Percentiles rank a stretch among this genome's conserved stretches.
Evolutionary conservation across 2,113 vertebrate species (phyloP).

Genomic region (Eretmochelys imbricata): DNA sequence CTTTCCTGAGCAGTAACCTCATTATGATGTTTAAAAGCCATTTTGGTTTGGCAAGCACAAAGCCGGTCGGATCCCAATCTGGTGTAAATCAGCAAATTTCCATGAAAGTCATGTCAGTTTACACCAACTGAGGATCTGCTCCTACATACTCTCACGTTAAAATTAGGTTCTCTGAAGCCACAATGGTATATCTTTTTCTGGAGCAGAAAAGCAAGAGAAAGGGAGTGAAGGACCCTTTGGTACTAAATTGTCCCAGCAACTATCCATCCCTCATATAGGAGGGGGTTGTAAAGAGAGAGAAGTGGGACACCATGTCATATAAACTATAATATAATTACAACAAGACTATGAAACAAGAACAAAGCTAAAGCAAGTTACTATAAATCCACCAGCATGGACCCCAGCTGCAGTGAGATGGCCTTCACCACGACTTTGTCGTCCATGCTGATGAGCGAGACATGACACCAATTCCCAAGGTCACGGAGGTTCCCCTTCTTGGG

Average conservation of each 20-base stretch:
- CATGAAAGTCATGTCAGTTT: not conserved
- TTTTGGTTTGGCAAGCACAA: not conserved
- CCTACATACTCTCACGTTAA: not conserved
- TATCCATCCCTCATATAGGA: not conserved
- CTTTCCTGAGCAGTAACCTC: not conserved
- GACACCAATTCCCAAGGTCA: no score
- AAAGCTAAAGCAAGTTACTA: not conserved
- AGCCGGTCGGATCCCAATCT: not conserved
- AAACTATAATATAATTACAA: conserved; percentile 11
- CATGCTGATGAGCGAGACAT: no score
- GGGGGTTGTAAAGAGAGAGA: not conserved
- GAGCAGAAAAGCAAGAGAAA: not conserved
- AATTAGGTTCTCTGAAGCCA: not conserved
- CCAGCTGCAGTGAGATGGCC: no score
- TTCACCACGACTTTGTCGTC: no score
- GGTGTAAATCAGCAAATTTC: not conserved
- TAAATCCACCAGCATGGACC: no score
- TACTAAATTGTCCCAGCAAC: not conserved
- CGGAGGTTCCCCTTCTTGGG: no score
- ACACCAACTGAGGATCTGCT: not conserved
- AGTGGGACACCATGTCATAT: not conserved
- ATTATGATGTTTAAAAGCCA: not conserved
- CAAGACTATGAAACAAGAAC: conserved; percentile 16
- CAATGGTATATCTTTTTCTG: not conserved
- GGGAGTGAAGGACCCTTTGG: not conserved